Conservation (phyloP, 2,888 invertebrate genomes). For the Drosophila austrosaltans region DNA sequence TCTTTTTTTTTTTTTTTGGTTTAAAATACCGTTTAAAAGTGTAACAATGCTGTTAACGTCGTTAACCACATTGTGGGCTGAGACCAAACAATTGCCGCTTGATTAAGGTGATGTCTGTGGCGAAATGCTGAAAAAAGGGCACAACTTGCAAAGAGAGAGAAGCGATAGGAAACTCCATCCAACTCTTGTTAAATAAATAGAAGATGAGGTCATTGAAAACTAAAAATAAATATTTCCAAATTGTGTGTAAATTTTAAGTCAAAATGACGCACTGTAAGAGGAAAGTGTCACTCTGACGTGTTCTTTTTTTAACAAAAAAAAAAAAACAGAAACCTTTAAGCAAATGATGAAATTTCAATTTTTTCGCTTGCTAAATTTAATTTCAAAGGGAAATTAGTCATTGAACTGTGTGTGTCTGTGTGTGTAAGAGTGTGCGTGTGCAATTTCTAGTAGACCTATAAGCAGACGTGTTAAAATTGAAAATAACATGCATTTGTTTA, state of each 20-base stretch:
- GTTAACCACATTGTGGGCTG: conserved; percentile 54
- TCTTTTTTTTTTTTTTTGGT: conserved; percentile 52
- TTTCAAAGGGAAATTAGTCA: background rate
- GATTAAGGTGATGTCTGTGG: conserved; percentile 53
- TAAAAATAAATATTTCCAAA: background rate
- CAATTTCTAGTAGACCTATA: background rate
- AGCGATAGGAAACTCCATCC: conserved; percentile 11
- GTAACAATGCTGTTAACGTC: conserved; percentile 74
- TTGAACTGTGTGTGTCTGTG: background rate
- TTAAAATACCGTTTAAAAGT: conserved; percentile 70
- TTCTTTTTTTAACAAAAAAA: background rate
- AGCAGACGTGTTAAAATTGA: background rate
- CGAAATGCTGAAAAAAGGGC: too few relatives aligned
- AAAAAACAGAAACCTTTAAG: background rate
- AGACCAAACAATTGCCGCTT: conserved; percentile 65
- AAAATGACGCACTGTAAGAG: too few relatives aligned
- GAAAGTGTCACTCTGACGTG: background rate
- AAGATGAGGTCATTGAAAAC: background rate
- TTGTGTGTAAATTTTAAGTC: too few relatives aligned
- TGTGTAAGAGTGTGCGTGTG: too few relatives aligned
- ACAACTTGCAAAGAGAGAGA: background rate
- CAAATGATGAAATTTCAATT: background rate
- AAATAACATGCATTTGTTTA: background rate
- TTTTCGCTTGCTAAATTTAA: background rate
- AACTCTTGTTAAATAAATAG: background rate